These are phyloP conservation scores for Rhagonycha lutea DNA, from an alignment of 2,888 invertebrate genomes.

Conservation along the genomic window DNA sequence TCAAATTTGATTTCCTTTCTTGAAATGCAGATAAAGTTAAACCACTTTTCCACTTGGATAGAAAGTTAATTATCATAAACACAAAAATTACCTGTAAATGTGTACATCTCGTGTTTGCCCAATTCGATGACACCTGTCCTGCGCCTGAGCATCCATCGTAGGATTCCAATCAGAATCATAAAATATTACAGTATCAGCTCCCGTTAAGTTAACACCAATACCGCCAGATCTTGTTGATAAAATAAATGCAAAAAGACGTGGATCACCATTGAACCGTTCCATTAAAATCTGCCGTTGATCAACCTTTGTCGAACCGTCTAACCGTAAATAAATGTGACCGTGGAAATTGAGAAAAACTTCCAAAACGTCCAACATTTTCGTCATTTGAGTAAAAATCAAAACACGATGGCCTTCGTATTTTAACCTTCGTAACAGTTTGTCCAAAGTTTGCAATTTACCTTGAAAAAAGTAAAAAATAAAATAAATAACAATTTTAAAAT, in stretches of 20 bases:
- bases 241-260: slow-evolving; percentile 95
- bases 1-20: slow-evolving; percentile 31
- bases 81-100: slow-evolving; percentile 72
- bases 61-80: slow-evolving; percentile 19
- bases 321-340: slow-evolving; percentile 92
- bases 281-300: slow-evolving; percentile 94
- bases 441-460: slow-evolving; percentile 89
- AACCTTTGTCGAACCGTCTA: slow-evolving; percentile 95
- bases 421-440: slow-evolving; percentile 78
- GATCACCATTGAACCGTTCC: slow-evolving; percentile 96
- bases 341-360: slow-evolving; percentile 97
- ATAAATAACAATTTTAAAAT: background rate
- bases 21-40: slow-evolving; percentile 27
- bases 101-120: slow-evolving; percentile 99
- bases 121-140: slow-evolving; percentile 96
- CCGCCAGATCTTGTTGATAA: slow-evolving; percentile 97
- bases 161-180: slow-evolving; percentile 99
- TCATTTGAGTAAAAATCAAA: slow-evolving; percentile 99
- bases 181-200: slow-evolving; percentile 98
- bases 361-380: slow-evolving; percentile 96
- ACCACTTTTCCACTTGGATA: slow-evolving; percentile 31
- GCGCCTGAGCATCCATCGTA: slow-evolving; percentile 98
- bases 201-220: slow-evolving; percentile 96
- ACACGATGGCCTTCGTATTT: slow-evolving; percentile 87
- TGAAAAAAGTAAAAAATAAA: slow-evolving; percentile 24